Percentiles rank a stretch among this genome's conserved stretches.
Conservation (phyloP, 1,140 invertebrate genomes). For the Eciton burchellii region DNA sequence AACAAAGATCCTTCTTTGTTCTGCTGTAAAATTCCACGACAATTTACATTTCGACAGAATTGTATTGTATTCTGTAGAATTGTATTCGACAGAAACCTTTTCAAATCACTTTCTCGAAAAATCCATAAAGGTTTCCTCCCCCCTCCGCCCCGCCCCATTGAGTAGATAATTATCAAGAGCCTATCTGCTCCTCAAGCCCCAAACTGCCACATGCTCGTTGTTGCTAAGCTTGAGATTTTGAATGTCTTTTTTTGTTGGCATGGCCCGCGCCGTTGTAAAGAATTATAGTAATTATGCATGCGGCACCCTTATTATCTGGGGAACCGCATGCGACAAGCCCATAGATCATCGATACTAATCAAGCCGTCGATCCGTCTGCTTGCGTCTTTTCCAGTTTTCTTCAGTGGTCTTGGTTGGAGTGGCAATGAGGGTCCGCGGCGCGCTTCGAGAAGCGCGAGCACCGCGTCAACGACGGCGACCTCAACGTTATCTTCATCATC, state of each 20-base stretch:
- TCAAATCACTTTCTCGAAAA: constrained; percentile 16
- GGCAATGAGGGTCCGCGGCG: constrained; percentile 66
- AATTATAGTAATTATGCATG: constrained; percentile 61
- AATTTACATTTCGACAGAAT: too few species aligned
- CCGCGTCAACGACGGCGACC: constrained; percentile 78
- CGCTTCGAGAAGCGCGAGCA: constrained; percentile 44
- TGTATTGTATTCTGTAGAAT: too few species aligned
- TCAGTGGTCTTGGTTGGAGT: constrained; percentile 81
- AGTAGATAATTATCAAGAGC: constrained; percentile 46
- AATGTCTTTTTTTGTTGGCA: constrained; percentile 81
- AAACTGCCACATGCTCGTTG: constrained; percentile 81
- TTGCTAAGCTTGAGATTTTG: constrained; percentile 84
- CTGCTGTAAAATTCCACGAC: background rate
- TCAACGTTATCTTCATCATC: too few species aligned
- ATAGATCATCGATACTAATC: constrained; percentile 56
- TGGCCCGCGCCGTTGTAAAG: constrained; percentile 74
- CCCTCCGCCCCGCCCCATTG: background rate
- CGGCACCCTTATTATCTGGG: background rate
- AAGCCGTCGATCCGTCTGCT: constrained; percentile 61
- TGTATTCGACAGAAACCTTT: constrained; percentile 21
- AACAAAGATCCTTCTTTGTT: background rate
- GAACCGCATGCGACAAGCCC: background rate
- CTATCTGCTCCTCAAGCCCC: constrained; percentile 51
- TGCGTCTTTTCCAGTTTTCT: constrained; percentile 81
- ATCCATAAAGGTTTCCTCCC: too few species aligned